Conservation (phyloP, 2,888 invertebrate species). For the Hololepta plana region DNA sequence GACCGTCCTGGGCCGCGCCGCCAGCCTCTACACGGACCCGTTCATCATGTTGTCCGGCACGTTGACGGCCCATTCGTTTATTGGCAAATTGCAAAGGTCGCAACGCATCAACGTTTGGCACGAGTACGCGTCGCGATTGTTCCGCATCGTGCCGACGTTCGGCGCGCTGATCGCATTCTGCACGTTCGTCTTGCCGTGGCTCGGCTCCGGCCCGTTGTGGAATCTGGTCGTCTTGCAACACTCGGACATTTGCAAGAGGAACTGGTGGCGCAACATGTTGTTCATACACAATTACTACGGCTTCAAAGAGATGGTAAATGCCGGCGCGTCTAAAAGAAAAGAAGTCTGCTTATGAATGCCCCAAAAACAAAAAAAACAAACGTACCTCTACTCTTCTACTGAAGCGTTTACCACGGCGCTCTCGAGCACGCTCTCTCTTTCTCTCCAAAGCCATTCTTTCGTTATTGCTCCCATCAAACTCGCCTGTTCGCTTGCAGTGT, state of each 20-base stretch:
- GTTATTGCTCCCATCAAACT: too few species aligned
- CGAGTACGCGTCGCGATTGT: constrained; percentile 42
- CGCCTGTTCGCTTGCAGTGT: constrained; percentile 32
- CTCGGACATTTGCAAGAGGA: constrained; percentile 44
- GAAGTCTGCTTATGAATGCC: constrained; percentile 1
- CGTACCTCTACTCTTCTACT: neutral
- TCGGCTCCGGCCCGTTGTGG: constrained; percentile 50
- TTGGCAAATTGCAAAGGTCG: constrained; percentile 35
- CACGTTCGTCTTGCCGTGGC: constrained; percentile 42
- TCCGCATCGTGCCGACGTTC: constrained; percentile 45
- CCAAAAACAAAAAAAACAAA: neutral
- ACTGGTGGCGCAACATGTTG: constrained; percentile 53
- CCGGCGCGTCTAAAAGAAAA: too few species aligned
- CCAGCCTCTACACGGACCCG: constrained; percentile 52
- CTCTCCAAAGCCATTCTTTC: too few species aligned
- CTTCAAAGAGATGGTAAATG: constrained; percentile 45
- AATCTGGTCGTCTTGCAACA: constrained; percentile 48
- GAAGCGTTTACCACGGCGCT: too few species aligned
- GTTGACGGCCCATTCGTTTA: constrained; percentile 41
- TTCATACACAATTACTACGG: constrained; percentile 58
- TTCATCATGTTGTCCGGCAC: constrained; percentile 53
- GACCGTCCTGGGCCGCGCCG: constrained; percentile 48
- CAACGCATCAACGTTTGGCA: constrained; percentile 35
- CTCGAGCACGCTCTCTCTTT: too few species aligned
- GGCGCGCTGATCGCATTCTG: constrained; percentile 47